Percentiles rank a stretch among this genome's conserved stretches.
Conservation (phyloP, 1,140 invertebrate genomes). For the Anastrepha ludens region DNA sequence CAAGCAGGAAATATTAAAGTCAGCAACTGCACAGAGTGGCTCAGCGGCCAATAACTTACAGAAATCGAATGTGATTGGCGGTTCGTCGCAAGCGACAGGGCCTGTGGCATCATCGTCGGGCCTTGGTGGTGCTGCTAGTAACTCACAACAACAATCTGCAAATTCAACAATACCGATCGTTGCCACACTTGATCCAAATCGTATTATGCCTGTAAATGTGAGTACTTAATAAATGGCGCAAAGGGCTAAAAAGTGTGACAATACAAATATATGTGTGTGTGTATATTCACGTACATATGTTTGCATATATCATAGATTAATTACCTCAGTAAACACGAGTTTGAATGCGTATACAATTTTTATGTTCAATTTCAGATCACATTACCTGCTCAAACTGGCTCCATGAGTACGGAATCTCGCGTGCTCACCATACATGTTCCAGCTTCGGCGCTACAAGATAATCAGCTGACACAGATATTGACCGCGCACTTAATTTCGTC, state of each 20-base stretch:
- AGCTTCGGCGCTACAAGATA: conserved; percentile 85
- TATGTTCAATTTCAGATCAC: conserved; percentile 65
- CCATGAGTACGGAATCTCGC: conserved; percentile 80
- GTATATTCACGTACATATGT: no score
- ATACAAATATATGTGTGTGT: conserved; percentile 2
- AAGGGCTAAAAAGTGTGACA: not conserved
- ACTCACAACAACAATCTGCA: conserved; percentile 63
- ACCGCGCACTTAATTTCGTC: conserved; percentile 90
- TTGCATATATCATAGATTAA: no score
- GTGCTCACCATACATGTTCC: conserved; percentile 89
- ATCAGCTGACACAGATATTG: conserved; percentile 78
- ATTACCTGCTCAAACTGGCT: conserved; percentile 82
- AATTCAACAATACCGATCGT: conserved; percentile 72
- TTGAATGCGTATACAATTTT: not conserved
- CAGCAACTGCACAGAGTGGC: conserved; percentile 40
- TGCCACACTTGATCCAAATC: conserved; percentile 72
- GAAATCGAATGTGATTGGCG: conserved; percentile 46
- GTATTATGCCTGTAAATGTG: conserved; percentile 73
- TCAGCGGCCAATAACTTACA: conserved; percentile 39
- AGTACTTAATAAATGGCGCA: conserved; percentile 52
- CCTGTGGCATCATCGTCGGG: conserved; percentile 49
- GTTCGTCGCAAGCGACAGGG: not conserved
- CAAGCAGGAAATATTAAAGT: conserved; percentile 56
- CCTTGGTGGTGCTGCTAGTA: conserved; percentile 21
- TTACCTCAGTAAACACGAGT: no score